Conservation (phyloP, 2,113 vertebrate genomes). For the Tachycineta bicolor region DNA sequence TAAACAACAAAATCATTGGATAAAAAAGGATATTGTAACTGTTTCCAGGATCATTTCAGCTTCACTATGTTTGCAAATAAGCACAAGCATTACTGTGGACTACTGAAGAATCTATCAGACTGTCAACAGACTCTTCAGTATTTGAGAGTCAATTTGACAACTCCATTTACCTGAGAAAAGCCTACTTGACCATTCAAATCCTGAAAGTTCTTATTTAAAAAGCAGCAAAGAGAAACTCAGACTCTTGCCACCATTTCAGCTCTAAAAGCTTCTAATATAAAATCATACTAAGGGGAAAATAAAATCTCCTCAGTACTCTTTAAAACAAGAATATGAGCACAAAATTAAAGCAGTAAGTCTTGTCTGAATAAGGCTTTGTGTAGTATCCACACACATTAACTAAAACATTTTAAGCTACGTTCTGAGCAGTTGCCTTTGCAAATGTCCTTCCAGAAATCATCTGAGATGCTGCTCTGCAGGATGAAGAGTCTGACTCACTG, state of each 20-base stretch:
- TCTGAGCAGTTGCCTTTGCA: background rate
- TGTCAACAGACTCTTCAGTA: background rate
- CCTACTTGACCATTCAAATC: background rate
- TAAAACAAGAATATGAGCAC: background rate
- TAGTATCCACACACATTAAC: background rate
- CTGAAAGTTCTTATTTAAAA: background rate
- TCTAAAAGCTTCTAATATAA: background rate
- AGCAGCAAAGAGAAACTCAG: background rate
- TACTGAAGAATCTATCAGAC: background rate
- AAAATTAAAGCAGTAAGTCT: background rate
- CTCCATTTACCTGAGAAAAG: background rate
- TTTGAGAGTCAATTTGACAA: background rate
- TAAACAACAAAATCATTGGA: background rate
- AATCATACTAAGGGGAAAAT: background rate
- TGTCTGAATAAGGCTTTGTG: background rate
- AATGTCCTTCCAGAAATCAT: background rate
- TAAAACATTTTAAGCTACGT: background rate
- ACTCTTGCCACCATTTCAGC: background rate
- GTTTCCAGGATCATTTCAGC: background rate
- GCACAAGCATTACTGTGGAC: background rate
- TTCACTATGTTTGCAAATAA: background rate
- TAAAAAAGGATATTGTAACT: background rate
- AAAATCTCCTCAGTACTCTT: background rate
- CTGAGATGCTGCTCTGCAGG: background rate
- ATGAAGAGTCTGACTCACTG: background rate